Percentiles rank a stretch among this genome's conserved stretches.
These are phyloP conservation scores for Brachirus orientalis DNA, from an alignment of 2,113 vertebrate genomes.

Conservation along the genomic window DNA sequence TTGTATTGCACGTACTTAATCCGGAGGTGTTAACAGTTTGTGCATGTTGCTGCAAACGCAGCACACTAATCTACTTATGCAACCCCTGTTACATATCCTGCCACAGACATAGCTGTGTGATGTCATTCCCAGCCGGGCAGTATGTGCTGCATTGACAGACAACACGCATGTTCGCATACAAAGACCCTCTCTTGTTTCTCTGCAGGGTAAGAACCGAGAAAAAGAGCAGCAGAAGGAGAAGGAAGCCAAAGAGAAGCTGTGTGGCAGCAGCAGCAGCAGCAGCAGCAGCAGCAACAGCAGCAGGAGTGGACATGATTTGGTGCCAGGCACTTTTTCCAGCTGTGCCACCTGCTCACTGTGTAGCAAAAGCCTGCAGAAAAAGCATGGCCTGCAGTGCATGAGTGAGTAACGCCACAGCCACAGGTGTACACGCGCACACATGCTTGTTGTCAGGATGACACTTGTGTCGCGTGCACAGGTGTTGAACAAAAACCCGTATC, in stretches of 20 bases:
- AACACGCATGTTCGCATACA: constrained; percentile 8
- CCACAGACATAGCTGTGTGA: constrained; percentile 9
- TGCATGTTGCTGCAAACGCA: constrained; percentile 6
- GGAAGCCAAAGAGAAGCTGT: constrained; percentile 79
- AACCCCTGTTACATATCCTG: constrained; percentile 26
- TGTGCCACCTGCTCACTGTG: constrained; percentile 90
- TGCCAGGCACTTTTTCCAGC: constrained; percentile 84
- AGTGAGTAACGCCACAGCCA: constrained; percentile 86
- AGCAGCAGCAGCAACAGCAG: constrained; percentile 19
- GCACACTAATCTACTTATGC: constrained; percentile 29
- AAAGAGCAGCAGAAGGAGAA: constrained; percentile 78
- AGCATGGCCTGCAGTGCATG: constrained; percentile 88
- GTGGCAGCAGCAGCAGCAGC: constrained; percentile 15
- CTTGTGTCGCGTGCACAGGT: constrained; percentile 25
- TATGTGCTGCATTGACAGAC: background rate
- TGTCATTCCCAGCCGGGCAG: background rate
- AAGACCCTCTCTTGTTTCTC: constrained; percentile 32
- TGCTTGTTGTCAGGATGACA: constrained; percentile 20
- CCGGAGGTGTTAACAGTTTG: constrained; percentile 17
- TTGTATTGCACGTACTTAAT: background rate
- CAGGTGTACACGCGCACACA: constrained; percentile 32
- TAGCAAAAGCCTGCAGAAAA: constrained; percentile 86
- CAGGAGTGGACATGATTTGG: constrained; percentile 83
- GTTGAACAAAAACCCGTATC: constrained; percentile 12
- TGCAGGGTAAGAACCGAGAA: constrained; percentile 89